A percentile compares a stretch with the other conserved stretches of the same genome.
These are phyloP conservation scores for Tipula vernalis DNA, from an alignment of 2,888 invertebrate species.

Conservation along the genomic window DNA sequence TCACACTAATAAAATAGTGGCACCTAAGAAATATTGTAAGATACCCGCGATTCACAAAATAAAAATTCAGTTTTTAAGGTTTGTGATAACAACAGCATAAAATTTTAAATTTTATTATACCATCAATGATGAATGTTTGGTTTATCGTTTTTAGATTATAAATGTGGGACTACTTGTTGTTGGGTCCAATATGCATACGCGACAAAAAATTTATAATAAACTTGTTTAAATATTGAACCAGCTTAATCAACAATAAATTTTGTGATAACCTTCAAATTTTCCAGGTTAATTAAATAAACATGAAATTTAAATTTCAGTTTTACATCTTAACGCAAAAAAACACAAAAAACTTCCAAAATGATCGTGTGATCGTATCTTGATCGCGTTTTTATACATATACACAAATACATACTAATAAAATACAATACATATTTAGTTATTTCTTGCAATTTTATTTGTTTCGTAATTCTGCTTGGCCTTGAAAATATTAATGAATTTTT, in stretches of 20 bases:
- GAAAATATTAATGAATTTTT: background rate
- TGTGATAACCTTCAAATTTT: background rate
- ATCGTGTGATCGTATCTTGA: background rate
- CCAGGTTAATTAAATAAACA: background rate
- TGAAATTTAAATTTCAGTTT: background rate
- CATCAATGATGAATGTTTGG: background rate
- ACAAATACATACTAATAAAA: background rate
- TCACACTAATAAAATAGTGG: background rate
- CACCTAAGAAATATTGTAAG: background rate
- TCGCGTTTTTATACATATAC: background rate
- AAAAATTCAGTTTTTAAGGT: background rate
- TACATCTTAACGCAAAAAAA: background rate
- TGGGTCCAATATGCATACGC: background rate
- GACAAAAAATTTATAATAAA: background rate
- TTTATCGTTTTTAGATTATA: background rate
- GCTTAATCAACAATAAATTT: background rate
- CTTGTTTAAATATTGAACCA: background rate
- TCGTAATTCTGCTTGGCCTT: background rate
- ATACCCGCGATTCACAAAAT: background rate
- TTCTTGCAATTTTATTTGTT: background rate
- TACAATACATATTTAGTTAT: background rate
- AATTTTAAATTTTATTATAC: background rate
- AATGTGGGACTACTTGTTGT: background rate
- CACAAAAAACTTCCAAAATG: background rate
- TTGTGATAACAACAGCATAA: background rate